Evolutionary conservation across 2,113 vertebrate species (phyloP), one percentile per base, ranked within the genome.

Genomic region (Psittacus erithacus): DNA sequence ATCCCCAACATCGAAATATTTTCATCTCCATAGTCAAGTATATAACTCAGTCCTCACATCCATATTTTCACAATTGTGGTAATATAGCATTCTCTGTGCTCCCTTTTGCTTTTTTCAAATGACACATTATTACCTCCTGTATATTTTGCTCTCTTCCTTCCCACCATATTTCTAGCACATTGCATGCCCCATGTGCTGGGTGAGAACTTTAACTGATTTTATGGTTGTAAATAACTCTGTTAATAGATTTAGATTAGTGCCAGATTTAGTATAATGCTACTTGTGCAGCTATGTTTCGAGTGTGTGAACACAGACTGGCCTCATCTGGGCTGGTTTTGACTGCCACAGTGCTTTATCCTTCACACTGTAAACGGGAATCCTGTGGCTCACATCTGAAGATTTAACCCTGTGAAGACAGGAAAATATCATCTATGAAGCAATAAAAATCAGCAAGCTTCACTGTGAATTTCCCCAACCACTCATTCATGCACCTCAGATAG

Each of bases 171-270:
- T 82, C 71, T 74, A 63, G 67, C 70, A 67, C 50, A 17, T 55
- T 70, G 28, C 39, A 57, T 80, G n/a, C 24, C 39, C 50, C n/a
- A 24, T 65, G 50, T 94, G 67, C 88, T 78, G 35, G 25, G 55
- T 86, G 33, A 88, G 79, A 68, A 75, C 11, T 28, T 83, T 63
- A 81, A 82, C 79, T 81, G 52, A 70, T 80, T 88, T 60, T 52
- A 38, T 28, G 22, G 33, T 47, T 90, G 49, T 64, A 90, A 90
- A 50, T 94, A 83, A 88, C 65, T 86, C 46, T 52, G 57, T 84
- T 91, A 75, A 60, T 38, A 92, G 79, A 74, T 70, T 79, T 65
- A 82, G 71, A 86, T 93, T 67, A 83, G 88, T 88, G 55, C n/a
- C 76, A 83, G 76, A 77, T 91, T 91, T 78, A 70, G 23, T 47